Conservation (phyloP, 2,113 vertebrate genomes). For the Pelusios castaneus region DNA sequence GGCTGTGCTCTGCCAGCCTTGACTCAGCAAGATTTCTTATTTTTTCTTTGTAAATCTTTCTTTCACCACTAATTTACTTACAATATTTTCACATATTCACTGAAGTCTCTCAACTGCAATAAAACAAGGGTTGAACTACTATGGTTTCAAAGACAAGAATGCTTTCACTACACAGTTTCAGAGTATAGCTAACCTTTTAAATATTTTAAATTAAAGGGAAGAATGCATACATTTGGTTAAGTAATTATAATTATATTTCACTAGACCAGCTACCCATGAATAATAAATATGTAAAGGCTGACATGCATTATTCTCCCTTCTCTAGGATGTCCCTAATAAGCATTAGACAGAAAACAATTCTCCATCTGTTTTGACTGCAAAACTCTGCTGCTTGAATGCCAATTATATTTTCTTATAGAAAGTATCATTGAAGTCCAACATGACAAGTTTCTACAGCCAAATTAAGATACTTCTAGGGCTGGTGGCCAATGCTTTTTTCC, state of each 20-base stretch:
- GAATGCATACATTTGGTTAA: neutral
- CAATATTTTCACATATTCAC: neutral
- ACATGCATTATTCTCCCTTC: neutral
- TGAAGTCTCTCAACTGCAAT: neutral
- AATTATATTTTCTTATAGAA: neutral
- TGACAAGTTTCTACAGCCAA: slow-evolving; percentile 28
- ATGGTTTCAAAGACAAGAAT: neutral
- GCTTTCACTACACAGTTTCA: neutral
- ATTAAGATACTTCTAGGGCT: slow-evolving; percentile 7
- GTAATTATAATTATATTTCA: slow-evolving; percentile 14
- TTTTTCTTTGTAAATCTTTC: neutral
- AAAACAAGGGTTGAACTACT: neutral
- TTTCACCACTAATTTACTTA: accelerated
- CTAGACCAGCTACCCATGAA: neutral
- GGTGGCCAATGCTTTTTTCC: neutral
- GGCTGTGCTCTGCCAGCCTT: neutral
- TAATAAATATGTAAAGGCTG: slow-evolving; percentile 23
- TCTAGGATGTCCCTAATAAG: slow-evolving; percentile 34
- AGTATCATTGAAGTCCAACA: slow-evolving; percentile 18
- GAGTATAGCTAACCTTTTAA: neutral
- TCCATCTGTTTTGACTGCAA: slow-evolving; percentile 20
- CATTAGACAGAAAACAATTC: slow-evolving; percentile 23
- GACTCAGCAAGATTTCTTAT: neutral
- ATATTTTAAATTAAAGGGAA: slow-evolving; percentile 2
- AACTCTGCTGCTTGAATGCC: slow-evolving; percentile 30